Percentiles rank a stretch among this genome's conserved stretches.
Conservation (phyloP, 2,113 vertebrate species). For the Protomyctophum bolini region DNA sequence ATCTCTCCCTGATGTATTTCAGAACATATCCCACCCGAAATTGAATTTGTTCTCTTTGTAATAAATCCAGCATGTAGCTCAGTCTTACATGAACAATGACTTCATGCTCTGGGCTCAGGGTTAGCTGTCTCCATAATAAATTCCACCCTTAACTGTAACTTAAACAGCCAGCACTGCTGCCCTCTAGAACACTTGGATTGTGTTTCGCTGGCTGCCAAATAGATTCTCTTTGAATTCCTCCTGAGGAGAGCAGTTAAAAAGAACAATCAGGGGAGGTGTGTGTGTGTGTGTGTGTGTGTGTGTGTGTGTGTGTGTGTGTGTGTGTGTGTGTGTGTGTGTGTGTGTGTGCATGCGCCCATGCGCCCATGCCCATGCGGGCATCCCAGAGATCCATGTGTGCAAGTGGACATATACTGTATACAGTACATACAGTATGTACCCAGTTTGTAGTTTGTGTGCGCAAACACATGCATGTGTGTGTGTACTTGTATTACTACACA, state of each 20-base stretch:
- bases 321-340: no score
- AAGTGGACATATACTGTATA: no score
- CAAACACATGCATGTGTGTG: no score
- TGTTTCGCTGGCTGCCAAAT: not conserved
- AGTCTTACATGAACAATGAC: constrained; percentile 48
- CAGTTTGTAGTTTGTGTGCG: no score
- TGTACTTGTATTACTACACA: no score
- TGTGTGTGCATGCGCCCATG: no score
- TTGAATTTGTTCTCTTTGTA: constrained; percentile 40
- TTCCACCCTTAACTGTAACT: constrained; percentile 44
- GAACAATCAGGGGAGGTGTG: not conserved
- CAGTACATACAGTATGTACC: no score
- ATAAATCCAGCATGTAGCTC: constrained; percentile 31
- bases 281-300: not conserved
- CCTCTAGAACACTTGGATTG: not conserved
- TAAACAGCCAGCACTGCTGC: constrained; percentile 13
- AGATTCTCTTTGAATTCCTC: not conserved
- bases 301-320: no score
- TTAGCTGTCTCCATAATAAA: constrained; percentile 38
- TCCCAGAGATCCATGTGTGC: no score
- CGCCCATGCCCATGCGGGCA: no score
- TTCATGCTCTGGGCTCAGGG: constrained; percentile 37
- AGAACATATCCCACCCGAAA: constrained; percentile 23
- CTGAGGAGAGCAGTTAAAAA: not conserved
- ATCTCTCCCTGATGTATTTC: constrained; percentile 35